Evolutionary conservation across 64 coral and sea anemone species (phyloP).

Genomic region (Astreopora myriophthalma): DNA sequence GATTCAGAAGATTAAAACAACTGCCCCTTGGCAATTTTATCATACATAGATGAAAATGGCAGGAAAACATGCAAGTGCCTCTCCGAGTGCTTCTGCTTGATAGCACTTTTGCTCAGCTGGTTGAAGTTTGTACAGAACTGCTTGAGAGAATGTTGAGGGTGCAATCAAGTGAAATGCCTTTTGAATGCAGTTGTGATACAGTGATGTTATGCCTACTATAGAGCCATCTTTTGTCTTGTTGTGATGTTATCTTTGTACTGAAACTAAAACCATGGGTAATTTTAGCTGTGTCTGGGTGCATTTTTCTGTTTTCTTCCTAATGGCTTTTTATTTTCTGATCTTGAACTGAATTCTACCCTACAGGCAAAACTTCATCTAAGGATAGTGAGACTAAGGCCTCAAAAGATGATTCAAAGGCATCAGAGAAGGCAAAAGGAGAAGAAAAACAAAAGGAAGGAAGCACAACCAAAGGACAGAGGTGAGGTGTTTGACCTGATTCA

Average conservation of each 20-base stretch:
- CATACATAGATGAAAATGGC: no score
- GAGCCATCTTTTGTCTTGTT: no score
- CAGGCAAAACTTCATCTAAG: slow-evolving; percentile 5
- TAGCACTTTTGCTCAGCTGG: no score
- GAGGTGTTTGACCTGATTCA: background rate
- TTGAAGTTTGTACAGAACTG: background rate
- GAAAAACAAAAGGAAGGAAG: slow-evolving; percentile 63
- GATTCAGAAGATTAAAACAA: background rate
- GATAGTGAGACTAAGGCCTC: background rate
- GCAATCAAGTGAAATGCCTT: background rate
- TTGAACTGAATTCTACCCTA: background rate
- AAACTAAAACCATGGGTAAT: no score
- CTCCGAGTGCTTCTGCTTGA: no score
- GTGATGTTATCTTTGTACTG: no score
- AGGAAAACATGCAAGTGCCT: no score
- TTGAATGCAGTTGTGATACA: no score
- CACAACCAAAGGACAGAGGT: background rate
- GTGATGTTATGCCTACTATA: no score
- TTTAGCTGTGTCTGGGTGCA: background rate
- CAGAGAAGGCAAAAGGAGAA: slow-evolving; percentile 48
- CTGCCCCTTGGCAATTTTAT: no score
- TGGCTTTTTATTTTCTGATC: background rate
- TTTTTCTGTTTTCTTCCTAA: background rate
- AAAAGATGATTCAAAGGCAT: slow-evolving; percentile 6
- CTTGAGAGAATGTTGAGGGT: background rate